Percentiles rank a stretch among this genome's conserved stretches.
These are phyloP conservation scores for Irena cyanogastra DNA, from an alignment of 2,113 vertebrate species.

Conservation along the genomic window DNA sequence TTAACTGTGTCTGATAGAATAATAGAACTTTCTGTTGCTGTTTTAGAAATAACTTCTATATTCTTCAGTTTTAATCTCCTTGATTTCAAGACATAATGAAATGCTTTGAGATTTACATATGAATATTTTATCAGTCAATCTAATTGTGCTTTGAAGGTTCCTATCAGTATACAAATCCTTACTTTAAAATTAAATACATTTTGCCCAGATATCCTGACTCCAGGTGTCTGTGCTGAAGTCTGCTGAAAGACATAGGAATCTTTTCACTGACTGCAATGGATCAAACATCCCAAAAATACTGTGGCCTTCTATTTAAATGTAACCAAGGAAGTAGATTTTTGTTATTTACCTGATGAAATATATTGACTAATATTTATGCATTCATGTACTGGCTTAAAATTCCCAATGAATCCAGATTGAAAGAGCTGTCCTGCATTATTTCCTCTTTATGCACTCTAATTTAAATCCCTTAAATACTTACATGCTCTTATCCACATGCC, in stretches of 20 bases:
- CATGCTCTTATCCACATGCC: not conserved
- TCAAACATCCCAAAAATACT: not conserved
- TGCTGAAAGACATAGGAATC: not conserved
- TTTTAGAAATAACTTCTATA: not conserved
- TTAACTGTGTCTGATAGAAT: not conserved
- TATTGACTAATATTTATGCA: not conserved
- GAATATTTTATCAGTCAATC: not conserved
- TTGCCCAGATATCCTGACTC: not conserved
- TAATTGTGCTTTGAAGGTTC: not conserved
- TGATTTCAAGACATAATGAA: not conserved
- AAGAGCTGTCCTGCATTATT: not conserved
- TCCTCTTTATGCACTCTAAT: not conserved
- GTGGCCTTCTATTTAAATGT: not conserved
- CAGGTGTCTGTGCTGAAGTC: not conserved
- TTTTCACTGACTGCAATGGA: not conserved
- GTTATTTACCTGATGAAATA: not conserved
- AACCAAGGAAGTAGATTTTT: not conserved
- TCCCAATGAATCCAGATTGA: not conserved
- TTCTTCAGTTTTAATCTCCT: not conserved
- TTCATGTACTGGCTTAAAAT: not conserved
- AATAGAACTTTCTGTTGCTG: not conserved
- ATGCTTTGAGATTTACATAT: not conserved
- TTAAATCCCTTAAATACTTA: not conserved
- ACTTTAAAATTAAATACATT: not conserved
- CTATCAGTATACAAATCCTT: not conserved